phyloP scores from a whole-genome alignment of 2,113 vertebrate genomes.

The Speoplatyrhinus poulsoni region DNA sequence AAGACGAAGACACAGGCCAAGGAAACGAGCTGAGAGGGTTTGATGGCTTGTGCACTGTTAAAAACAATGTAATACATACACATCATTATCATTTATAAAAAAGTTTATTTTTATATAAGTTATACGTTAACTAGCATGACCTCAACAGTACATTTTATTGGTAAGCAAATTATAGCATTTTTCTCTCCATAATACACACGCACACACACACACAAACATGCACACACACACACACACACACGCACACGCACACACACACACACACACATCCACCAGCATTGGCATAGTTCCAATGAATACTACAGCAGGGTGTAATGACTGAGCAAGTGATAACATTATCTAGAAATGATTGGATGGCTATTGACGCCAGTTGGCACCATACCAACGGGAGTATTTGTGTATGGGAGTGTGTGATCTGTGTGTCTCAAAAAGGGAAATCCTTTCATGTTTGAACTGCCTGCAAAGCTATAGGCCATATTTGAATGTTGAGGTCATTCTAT shows the following conservation, averaged over 20 bases:
- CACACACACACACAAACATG: constrained; percentile 15
- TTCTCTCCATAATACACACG: neutral
- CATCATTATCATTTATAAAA: too few relatives aligned
- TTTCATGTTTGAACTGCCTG: neutral
- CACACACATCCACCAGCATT: constrained; percentile 27
- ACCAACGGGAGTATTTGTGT: constrained; percentile 19
- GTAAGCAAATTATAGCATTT: constrained; percentile 25
- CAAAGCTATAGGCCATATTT: neutral
- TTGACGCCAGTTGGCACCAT: constrained; percentile 38
- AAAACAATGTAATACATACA: too few relatives aligned
- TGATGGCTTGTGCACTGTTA: too few relatives aligned
- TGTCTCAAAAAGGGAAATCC: constrained; percentile 41
- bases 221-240: constrained; percentile 27
- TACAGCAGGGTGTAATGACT: constrained; percentile 61
- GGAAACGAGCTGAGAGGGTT: too few relatives aligned
- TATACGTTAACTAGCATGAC: neutral
- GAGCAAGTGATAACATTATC: constrained; percentile 62
- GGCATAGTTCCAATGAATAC: constrained; percentile 70
- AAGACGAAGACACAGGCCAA: too few relatives aligned
- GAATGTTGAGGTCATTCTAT: constrained; percentile 3
- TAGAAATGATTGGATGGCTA: constrained; percentile 1
- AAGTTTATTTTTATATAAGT: neutral
- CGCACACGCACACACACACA: constrained; percentile 35
- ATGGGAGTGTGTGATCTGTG: neutral
- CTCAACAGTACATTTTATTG: neutral